These are phyloP conservation scores for Spea multiplicata DNA, from an alignment of 2,113 vertebrate genomes.

Conservation along the genomic window DNA sequence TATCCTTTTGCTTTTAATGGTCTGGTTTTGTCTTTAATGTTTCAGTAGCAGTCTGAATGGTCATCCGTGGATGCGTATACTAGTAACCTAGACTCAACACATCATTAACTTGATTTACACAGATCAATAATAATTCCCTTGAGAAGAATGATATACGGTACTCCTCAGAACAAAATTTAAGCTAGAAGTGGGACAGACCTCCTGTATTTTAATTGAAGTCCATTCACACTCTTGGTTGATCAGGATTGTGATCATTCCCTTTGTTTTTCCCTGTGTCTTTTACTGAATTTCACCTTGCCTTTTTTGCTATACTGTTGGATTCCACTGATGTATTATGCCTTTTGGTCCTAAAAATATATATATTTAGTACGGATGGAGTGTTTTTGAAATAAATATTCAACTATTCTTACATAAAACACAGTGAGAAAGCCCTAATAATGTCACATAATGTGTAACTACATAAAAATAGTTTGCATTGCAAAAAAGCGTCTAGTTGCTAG, in stretches of 20 bases:
- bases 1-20: background rate
- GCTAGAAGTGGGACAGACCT: background rate
- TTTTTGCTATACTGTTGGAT: background rate
- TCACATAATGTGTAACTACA: no score
- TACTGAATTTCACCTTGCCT: background rate
- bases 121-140: slow-evolving; percentile 3
- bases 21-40: background rate
- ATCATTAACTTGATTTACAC: slow-evolving; percentile 6
- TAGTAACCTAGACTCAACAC: background rate
- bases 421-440: no score
- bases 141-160: background rate
- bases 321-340: no score
- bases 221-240: background rate
- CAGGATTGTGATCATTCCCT: background rate
- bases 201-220: background rate
- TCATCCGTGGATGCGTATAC: background rate
- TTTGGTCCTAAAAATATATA: no score
- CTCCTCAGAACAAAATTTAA: background rate
- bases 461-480: no score
- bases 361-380: no score
- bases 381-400: no score
- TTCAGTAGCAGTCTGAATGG: background rate
- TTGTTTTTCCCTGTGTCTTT: background rate
- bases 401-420: no score
- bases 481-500: no score